Evolutionary conservation across 1,140 invertebrate genomes (phyloP), one percentile per base, ranked within the genome.

Genomic region (Zaprionus kolodkinae): DNA sequence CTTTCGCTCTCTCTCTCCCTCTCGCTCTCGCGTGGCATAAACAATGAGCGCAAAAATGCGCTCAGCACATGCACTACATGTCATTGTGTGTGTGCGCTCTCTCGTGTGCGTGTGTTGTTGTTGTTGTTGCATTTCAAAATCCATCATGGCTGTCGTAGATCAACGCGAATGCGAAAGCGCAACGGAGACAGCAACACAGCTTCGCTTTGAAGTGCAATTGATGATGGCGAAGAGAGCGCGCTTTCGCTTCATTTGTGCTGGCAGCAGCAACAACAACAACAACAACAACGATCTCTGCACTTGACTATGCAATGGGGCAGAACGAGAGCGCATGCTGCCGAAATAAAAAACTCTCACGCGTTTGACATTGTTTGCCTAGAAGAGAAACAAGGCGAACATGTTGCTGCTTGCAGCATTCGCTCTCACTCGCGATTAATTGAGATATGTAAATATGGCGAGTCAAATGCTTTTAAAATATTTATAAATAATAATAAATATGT

Each of bases 131-230:
- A 43, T 43, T 43, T 9, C 33, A 30, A 30, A 30, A 30, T 30
- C 10, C 33, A 15, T n/a, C n/a, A 43, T 43, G n/a, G n/a, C 40
- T 13, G n/a, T n/a, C 40, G 13, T 43, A 9, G 40, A 43, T 43
- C 40, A 45, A 45, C 3, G 40, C 40, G n/a, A 45, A 45, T 15
- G 40, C 40, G 40, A n/a, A 45, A 45, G 40, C n/a, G 40, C n/a
- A 45, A 45, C n/a, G n/a, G 40, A 45, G 40, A 45, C 40, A 45
- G 15, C 40, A 45, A 15, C 40, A 45, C 40, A 45, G n/a, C 7
- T 15, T n/a, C 40, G n/a, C 7, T 45, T 9, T 3, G 40, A 15
- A 45, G n/a, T n/a, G 13, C n/a, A 15, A 10, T 35, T 10, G 27
- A 30, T n/a, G n/a, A n/a, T 35, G 7, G 33, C 33, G 33, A 7